A percentile compares a stretch with the other conserved stretches of the same genome.
These are phyloP conservation scores for Cygnus buccinator DNA, from an alignment of 2,113 vertebrate species.

Conservation along the genomic window DNA sequence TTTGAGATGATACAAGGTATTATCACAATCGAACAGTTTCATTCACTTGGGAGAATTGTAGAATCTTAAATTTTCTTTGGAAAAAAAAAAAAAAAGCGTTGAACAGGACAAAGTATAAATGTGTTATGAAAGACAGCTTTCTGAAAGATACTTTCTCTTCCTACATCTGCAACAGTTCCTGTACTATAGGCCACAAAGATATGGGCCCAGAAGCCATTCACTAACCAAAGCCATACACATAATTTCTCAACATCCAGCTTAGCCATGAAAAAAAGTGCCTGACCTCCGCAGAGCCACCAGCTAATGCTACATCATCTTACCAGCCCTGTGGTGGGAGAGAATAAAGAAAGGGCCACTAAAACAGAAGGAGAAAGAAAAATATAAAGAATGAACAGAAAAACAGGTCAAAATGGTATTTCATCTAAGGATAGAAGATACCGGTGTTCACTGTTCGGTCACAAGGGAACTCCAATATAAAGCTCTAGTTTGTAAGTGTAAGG, in stretches of 20 bases:
- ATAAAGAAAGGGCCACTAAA: not conserved
- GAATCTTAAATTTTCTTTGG: not conserved
- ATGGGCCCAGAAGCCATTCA: not conserved
- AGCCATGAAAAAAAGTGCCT: not conserved
- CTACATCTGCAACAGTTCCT: not conserved
- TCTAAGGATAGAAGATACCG: not conserved
- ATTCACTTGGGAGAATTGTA: not conserved
- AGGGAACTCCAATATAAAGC: not conserved
- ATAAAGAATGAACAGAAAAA: not conserved
- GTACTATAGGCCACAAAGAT: not conserved
- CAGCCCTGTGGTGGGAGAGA: not conserved
- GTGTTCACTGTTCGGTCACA: not conserved
- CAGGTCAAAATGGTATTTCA: not conserved
- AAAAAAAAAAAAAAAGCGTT: not conserved
- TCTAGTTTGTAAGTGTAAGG: not conserved
- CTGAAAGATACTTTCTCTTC: not conserved
- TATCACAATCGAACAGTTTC: not conserved
- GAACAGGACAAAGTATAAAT: not conserved
- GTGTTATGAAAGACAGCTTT: not conserved
- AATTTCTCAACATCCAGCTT: not conserved
- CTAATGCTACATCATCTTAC: not conserved
- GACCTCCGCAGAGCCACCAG: not conserved
- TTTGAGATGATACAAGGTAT: not conserved
- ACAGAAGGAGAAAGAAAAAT: not conserved
- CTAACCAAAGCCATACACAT: not conserved